Conservation (phyloP, 2,113 vertebrate species). For the Gymnorhina tibicen region DNA sequence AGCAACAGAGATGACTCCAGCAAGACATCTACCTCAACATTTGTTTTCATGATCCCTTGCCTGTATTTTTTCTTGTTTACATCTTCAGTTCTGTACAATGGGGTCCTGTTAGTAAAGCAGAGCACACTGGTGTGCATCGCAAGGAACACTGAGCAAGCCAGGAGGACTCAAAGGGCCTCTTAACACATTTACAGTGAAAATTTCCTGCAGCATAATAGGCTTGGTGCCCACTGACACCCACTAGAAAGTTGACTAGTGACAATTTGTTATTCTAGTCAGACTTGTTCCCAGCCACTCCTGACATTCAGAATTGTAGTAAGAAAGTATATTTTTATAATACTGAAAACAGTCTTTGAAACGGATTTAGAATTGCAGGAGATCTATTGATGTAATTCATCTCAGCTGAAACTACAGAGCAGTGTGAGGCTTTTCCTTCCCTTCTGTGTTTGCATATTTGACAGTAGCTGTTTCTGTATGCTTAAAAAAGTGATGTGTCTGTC, state of each 20-base stretch:
- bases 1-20: not conserved
- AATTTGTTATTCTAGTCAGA: conserved; percentile 45
- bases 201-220: conserved; percentile 37
- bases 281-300: conserved; percentile 14
- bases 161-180: not conserved
- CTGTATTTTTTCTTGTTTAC: not conserved
- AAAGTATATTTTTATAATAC: conserved; percentile 28
- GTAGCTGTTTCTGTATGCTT: not conserved
- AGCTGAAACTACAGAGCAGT: not conserved
- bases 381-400: not conserved
- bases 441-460: conserved; percentile 42
- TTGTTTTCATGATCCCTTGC: not conserved
- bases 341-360: not conserved
- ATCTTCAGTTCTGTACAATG: not conserved
- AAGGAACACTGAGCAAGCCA: not conserved
- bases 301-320: not conserved
- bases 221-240: conserved; percentile 45
- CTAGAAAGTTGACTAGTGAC: conserved; percentile 24
- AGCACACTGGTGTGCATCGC: not conserved
- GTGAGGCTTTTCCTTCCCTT: not conserved
- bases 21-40: not conserved
- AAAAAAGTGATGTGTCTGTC: not conserved
- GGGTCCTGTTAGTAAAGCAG: not conserved
- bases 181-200: conserved; percentile 10
- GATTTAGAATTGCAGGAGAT: not conserved